A percentile compares a stretch with the other conserved stretches of the same genome.
Evolutionary conservation across 2,888 invertebrate species (phyloP).

Genomic region (Antitype chi): DNA sequence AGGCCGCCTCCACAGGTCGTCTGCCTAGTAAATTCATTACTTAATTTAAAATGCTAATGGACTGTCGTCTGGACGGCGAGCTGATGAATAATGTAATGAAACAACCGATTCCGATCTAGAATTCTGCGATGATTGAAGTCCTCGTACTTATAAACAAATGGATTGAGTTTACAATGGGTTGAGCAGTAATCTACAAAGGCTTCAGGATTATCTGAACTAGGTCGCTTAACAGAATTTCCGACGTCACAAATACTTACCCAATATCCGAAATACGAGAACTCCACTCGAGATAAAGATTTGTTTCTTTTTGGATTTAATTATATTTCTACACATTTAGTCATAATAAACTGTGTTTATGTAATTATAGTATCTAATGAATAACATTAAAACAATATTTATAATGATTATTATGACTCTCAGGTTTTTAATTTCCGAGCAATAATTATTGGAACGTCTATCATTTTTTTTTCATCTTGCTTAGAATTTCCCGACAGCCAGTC

Average conservation of each 20-base stretch:
- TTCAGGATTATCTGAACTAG: slow-evolving; percentile 37
- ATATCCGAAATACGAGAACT: slow-evolving; percentile 1
- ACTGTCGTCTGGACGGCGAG: slow-evolving; percentile 80
- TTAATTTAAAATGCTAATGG: slow-evolving; percentile 88
- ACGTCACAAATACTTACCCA: slow-evolving; percentile 8
- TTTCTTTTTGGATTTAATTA: slow-evolving; percentile 3
- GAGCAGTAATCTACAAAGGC: slow-evolving; percentile 32
- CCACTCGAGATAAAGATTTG: neutral
- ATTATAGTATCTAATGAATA: slow-evolving; percentile 34
- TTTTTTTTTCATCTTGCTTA: slow-evolving; percentile 26
- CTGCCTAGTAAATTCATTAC: slow-evolving; percentile 83
- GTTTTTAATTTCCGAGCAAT: slow-evolving; percentile 41
- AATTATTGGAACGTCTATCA: slow-evolving; percentile 31
- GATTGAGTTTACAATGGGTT: slow-evolving; percentile 23
- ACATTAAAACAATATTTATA: slow-evolving; percentile 39
- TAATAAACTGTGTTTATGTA: slow-evolving; percentile 22
- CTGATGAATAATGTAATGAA: slow-evolving; percentile 84
- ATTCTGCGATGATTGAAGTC: slow-evolving; percentile 75
- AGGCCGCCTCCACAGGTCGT: slow-evolving; percentile 69
- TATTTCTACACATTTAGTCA: slow-evolving; percentile 34
- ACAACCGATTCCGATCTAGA: slow-evolving; percentile 79
- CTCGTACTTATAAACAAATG: slow-evolving; percentile 47
- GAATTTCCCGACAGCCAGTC: slow-evolving; percentile 22
- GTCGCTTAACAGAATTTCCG: slow-evolving; percentile 21
- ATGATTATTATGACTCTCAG: slow-evolving; percentile 34